Percentiles rank a stretch among this genome's conserved stretches.
Conservation (phyloP, 2,888 invertebrate species). For the Agrochola lota region DNA sequence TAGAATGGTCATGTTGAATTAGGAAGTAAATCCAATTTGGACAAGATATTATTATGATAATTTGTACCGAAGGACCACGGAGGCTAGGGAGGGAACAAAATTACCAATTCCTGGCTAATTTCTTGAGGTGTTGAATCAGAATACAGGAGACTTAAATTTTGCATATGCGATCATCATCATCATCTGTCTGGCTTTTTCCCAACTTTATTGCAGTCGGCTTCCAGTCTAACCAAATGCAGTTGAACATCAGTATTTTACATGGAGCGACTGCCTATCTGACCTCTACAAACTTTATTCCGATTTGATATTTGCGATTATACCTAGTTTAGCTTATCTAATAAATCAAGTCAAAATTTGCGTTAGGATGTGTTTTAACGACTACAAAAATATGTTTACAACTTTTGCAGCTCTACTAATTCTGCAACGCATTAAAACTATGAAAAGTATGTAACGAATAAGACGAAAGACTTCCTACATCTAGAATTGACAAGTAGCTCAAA, state of each 20-base stretch:
- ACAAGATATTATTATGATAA: neutral
- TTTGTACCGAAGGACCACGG: neutral
- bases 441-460: constrained; percentile 43
- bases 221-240: too few relatives aligned
- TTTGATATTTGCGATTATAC: neutral
- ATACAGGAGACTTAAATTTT: neutral
- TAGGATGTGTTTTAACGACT: constrained; percentile 1
- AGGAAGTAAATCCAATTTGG: neutral
- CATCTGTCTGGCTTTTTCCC: too few relatives aligned
- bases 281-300: too few relatives aligned
- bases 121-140: neutral
- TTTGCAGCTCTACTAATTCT: constrained; percentile 50
- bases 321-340: neutral
- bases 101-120: neutral
- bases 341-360: neutral
- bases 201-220: too few relatives aligned
- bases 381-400: constrained; percentile 26
- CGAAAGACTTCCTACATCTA: constrained; percentile 45
- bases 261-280: too few relatives aligned
- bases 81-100: neutral
- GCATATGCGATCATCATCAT: too few relatives aligned
- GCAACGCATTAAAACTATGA: constrained; percentile 45
- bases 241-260: too few relatives aligned
- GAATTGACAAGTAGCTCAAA: constrained; percentile 26
- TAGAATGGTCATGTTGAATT: neutral